These are phyloP conservation scores for Gavialis gangeticus DNA, from an alignment of 2,113 vertebrate species.

Conservation along the genomic window DNA sequence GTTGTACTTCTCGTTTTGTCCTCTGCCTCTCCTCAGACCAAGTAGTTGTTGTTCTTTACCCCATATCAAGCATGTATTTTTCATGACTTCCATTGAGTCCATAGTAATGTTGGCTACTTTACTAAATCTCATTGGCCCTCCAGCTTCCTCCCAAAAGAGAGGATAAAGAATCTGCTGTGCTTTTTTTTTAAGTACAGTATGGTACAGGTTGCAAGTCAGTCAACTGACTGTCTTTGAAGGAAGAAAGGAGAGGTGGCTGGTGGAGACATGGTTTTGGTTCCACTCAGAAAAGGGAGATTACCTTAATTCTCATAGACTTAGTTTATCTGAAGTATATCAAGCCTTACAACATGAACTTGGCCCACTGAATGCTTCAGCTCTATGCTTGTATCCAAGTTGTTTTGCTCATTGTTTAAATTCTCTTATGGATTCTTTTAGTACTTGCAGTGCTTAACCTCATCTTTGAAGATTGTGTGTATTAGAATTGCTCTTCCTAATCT, in stretches of 20 bases:
- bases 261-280: neutral
- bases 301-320: neutral
- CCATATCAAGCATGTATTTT: neutral
- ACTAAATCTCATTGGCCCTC: neutral
- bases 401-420: neutral
- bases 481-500: neutral
- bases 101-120: neutral
- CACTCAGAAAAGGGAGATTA: neutral
- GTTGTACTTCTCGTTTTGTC: neutral
- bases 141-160: rapidly evolving
- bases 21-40: neutral
- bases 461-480: neutral
- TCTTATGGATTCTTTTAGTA: neutral
- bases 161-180: neutral
- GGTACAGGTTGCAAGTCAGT: neutral
- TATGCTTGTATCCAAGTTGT: neutral
- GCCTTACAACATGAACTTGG: neutral
- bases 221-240: neutral
- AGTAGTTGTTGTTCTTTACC: neutral
- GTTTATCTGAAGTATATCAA: neutral
- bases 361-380: neutral
- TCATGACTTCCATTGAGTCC: neutral
- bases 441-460: neutral
- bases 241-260: neutral
- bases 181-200: too few relatives aligned